These are phyloP conservation scores for Monodelphis domestica DNA, from an alignment of 2,797 vertebrate species.

Conservation along the genomic window DNA sequence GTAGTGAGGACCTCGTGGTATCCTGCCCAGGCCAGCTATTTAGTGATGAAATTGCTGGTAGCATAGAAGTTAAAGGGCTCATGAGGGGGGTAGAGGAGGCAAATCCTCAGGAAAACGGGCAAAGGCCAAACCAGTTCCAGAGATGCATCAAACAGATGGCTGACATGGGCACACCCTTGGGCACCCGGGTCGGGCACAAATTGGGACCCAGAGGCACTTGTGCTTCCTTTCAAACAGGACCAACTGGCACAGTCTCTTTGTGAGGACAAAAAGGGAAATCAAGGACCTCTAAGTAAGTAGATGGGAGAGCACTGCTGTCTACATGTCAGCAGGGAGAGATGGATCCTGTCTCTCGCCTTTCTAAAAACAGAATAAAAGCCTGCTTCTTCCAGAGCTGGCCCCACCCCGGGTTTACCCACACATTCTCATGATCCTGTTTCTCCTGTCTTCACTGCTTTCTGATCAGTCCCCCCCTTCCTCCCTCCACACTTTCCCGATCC, in stretches of 20 bases:
- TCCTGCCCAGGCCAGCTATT: not conserved
- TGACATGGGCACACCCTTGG: not conserved
- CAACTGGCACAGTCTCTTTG: not conserved
- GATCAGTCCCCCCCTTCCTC: too few relatives aligned
- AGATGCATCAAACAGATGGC: not conserved
- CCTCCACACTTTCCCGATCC: too few relatives aligned
- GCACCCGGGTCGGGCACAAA: not conserved
- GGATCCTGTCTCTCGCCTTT: not conserved
- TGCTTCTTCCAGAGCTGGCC: not conserved
- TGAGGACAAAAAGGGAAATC: not conserved
- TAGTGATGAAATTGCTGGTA: not conserved
- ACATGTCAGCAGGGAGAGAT: not conserved
- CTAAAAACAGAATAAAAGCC: not conserved
- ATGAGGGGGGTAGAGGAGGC: not conserved
- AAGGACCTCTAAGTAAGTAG: not conserved
- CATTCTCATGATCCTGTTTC: not conserved
- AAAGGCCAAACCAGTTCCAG: not conserved
- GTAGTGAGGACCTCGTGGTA: not conserved
- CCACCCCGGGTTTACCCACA: not conserved
- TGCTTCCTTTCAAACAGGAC: not conserved
- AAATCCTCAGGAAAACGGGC: not conserved
- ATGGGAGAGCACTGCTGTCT: not conserved
- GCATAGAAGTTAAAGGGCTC: not conserved
- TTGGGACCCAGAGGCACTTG: not conserved
- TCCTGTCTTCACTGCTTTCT: not conserved